A percentile compares a stretch with the other conserved stretches of the same genome.
phyloP scores from a whole-genome alignment of 1,140 invertebrate species.

The Sinonovacula constricta region DNA sequence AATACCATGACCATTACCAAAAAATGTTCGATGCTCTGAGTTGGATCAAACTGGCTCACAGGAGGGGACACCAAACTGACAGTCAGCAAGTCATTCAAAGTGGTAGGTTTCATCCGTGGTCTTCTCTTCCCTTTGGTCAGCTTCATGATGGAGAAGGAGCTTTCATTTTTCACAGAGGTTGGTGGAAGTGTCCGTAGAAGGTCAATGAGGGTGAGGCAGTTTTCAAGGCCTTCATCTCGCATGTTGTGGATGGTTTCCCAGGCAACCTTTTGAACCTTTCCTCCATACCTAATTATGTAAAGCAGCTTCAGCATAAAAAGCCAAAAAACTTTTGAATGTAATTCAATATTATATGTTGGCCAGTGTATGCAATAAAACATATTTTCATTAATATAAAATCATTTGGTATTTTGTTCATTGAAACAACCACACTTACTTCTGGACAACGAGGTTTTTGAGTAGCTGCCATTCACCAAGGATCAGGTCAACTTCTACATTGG shows the following conservation, averaged over 20 bases:
- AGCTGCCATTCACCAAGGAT: slow-evolving; percentile 23
- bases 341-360: not conserved
- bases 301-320: not conserved
- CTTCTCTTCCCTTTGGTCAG: slow-evolving; percentile 14
- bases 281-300: slow-evolving; percentile 5
- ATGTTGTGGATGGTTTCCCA: slow-evolving; percentile 12
- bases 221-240: slow-evolving; percentile 2
- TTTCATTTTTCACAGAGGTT: slow-evolving; percentile 28
- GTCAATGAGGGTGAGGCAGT: slow-evolving; percentile 6
- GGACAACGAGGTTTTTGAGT: slow-evolving; percentile 20
- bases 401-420: not conserved
- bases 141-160: slow-evolving; percentile 28
- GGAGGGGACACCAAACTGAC: not conserved
- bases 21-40: slow-evolving; percentile 5
- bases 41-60: slow-evolving; percentile 10
- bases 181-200: slow-evolving; percentile 14
- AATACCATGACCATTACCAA: not conserved
- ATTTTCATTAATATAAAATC: not conserved
- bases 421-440: slow-evolving; percentile 23
- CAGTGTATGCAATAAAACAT: not conserved
- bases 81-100: slow-evolving; percentile 22
- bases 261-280: not conserved
- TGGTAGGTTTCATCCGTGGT: not conserved
- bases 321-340: not conserved
- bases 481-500: slow-evolving; percentile 11